phyloP scores from a whole-genome alignment of 2,888 invertebrate species.

The Bellardia bayeri region DNA sequence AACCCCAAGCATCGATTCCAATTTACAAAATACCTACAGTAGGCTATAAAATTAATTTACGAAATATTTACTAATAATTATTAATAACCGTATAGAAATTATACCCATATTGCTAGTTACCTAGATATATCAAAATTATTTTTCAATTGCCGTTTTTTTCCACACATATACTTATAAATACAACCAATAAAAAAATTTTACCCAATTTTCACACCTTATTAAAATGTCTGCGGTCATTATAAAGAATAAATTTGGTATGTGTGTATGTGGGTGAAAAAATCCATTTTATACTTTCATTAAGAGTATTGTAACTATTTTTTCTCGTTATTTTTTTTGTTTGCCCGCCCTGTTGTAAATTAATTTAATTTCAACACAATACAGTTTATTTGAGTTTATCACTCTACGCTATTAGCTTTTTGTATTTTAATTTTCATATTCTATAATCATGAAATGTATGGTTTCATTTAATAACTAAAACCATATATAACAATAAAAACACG shows the following conservation, averaged over 20 bases:
- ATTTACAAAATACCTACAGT: neutral
- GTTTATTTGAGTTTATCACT: slow-evolving; percentile 45
- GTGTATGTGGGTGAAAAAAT: neutral
- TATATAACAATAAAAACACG: slow-evolving; percentile 32
- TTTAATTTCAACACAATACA: slow-evolving; percentile 11
- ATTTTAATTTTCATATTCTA: slow-evolving; percentile 56
- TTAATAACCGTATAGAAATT: neutral
- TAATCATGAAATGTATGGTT: slow-evolving; percentile 54
- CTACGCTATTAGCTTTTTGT: slow-evolving; percentile 46
- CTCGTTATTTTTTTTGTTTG: neutral
- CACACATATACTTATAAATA: neutral
- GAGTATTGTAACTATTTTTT: neutral
- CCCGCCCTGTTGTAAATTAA: neutral
- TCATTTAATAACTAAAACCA: slow-evolving; percentile 39
- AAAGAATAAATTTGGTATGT: neutral
- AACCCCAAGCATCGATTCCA: too few relatives aligned
- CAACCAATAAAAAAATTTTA: neutral
- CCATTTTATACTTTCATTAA: neutral
- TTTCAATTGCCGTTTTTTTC: neutral
- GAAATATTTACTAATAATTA: too few relatives aligned
- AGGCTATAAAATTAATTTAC: neutral
- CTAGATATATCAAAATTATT: neutral
- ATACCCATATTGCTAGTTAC: too few relatives aligned
- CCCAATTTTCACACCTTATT: slow-evolving; percentile 39
- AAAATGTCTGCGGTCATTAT: neutral